A percentile compares a stretch with the other conserved stretches of the same genome.
Conservation (phyloP, 92 coral and sea anemone species). For the Porites cylindrica region DNA sequence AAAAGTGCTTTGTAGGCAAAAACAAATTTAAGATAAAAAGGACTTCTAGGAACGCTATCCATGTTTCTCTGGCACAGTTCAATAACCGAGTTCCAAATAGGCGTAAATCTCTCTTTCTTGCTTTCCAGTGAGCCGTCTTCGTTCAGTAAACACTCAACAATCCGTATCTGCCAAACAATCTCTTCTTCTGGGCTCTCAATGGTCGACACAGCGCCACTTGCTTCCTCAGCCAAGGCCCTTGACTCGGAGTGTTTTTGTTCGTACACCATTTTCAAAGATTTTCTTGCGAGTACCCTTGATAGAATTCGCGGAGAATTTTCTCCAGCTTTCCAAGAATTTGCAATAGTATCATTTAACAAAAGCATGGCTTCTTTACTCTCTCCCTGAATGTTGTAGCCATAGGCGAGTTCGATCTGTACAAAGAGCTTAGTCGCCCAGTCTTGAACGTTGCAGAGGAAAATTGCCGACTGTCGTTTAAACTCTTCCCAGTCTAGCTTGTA, state of each 20-base stretch:
- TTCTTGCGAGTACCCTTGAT: conserved; percentile 33
- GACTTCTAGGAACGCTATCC: conserved; percentile 36
- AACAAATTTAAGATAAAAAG: conserved; percentile 33
- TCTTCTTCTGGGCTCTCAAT: conserved; percentile 46
- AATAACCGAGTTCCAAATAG: conserved; percentile 29
- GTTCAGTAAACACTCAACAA: conserved; percentile 34
- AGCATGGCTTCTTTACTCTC: conserved; percentile 26
- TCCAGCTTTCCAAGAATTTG: conserved; percentile 41
- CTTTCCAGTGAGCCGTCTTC: conserved; percentile 30
- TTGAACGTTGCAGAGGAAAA: conserved; percentile 1
- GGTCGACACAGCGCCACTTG: conserved; percentile 21
- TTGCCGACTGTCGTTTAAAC: conserved; percentile 2
- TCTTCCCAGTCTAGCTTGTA: conserved; percentile 49
- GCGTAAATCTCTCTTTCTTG: conserved; percentile 10
- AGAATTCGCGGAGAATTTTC: conserved; percentile 27
- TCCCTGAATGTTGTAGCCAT: conserved; percentile 49
- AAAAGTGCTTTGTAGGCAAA: conserved; percentile 49
- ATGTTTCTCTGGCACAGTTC: conserved; percentile 33
- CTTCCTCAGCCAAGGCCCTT: conserved; percentile 23
- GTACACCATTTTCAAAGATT: conserved; percentile 41
- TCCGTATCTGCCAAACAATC: conserved; percentile 31
- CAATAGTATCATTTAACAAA: conserved; percentile 26
- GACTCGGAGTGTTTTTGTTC: conserved; percentile 5
- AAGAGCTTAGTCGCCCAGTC: conserved; percentile 43
- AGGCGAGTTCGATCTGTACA: conserved; percentile 43